Base-by-base conservation (phyloP, 92 coral and sea anemone genomes). In the Zoanthus solanderi region DNA sequence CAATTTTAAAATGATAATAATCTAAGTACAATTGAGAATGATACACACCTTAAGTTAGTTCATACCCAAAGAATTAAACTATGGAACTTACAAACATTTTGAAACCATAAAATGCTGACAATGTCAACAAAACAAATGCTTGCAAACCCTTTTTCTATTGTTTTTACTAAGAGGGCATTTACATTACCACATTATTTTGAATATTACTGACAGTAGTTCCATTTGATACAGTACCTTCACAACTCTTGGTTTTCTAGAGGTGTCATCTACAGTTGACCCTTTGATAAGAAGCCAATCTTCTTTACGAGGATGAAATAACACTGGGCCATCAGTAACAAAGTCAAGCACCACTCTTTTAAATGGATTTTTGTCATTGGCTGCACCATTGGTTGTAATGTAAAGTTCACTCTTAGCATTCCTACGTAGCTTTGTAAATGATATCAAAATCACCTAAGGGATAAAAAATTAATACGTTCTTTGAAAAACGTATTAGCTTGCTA, bases 231-330 rank as follows among this genome's bases (percentile, higher is more conserved):
- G 61, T 65, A 81, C 75, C 75, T 29, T 28, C 46, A 81, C 75
- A 6, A 2, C 2, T 66, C 18, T 23, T 16, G 69, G 69, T 6
- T 9, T 11, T 4, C 13, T 0, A 65, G 63, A 10, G 14, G 13
- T 13, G 7, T 16, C 11, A 77, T 77, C 84, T 46, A 65, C 58
- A 14, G 23, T 5, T 2, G 61, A 54, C 50, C 89, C 93, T 63
- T 77, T 89, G 7, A 90, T 95, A 45, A 95, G 84, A 44, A 95
- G 87, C 98, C 96, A 95, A 74, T 95, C 46, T 79, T 93, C 93
- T 29, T 95, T 15, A 0, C 91, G 89, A n/a, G 98, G 98, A 75
- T 95, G 96, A 78, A 93, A 93, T 47, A 94, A 78, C 66, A 95
- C 79, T 11, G 93, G 92, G 12, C 96, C 94, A 18, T 71, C 79